Percentiles rank a stretch among this genome's conserved stretches.
Evolutionary conservation across 2,888 invertebrate species (phyloP).

Genomic region (Papilio demoleus): DNA sequence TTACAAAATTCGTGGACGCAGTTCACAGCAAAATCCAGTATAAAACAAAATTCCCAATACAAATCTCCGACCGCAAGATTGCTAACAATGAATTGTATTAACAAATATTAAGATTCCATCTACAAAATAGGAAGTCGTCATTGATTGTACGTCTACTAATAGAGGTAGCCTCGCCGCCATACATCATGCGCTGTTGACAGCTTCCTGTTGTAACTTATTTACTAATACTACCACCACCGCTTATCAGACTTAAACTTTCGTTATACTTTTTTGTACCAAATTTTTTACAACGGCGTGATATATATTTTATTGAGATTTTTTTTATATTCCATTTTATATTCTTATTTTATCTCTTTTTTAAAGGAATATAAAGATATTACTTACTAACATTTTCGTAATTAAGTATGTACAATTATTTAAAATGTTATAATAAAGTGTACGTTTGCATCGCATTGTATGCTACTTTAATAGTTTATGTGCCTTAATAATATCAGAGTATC

Average conservation of each 20-base stretch:
- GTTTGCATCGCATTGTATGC: no score
- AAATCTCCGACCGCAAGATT: background rate
- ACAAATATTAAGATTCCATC: background rate
- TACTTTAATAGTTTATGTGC: no score
- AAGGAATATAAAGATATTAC: no score
- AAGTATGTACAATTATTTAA: no score
- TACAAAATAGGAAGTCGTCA: constrained; percentile 2
- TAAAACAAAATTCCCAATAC: background rate
- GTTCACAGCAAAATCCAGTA: no score
- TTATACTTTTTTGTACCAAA: background rate
- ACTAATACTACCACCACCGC: background rate
- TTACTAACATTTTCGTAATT: no score
- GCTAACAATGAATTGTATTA: background rate
- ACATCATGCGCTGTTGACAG: constrained; percentile 15
- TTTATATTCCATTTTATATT: no score
- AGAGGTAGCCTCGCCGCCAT: constrained; percentile 2
- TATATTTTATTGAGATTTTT: no score
- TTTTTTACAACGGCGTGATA: background rate
- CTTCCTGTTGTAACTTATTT: constrained; percentile 12
- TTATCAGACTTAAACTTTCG: background rate
- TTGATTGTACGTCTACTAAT: constrained; percentile 12
- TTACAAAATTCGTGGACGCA: no score
- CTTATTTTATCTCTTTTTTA: no score
- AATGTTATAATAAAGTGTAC: no score
- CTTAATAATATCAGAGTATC: background rate